Conservation (phyloP, 2,888 invertebrate species). For the Rhagium mordax region DNA sequence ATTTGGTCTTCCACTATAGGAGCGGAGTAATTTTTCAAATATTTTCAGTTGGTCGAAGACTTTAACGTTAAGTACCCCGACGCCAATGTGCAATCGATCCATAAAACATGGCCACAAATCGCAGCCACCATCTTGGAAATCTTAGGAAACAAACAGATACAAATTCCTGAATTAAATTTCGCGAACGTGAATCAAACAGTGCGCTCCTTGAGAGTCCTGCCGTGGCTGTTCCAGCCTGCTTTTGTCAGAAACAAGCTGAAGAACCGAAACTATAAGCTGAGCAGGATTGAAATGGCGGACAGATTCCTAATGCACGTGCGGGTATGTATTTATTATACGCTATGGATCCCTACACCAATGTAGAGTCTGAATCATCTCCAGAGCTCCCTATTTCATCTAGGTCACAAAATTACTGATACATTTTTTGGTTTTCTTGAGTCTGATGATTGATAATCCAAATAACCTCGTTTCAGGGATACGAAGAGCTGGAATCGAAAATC, state of each 20-base stretch:
- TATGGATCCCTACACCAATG: too few relatives aligned
- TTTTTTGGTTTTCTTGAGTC: too few relatives aligned
- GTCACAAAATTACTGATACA: too few relatives aligned
- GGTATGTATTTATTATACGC: constrained; percentile 32
- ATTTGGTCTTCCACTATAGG: background rate
- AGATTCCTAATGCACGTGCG: constrained; percentile 35
- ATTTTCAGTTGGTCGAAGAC: constrained; percentile 37
- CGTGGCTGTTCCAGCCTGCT: constrained; percentile 33
- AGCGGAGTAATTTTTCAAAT: background rate
- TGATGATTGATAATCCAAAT: too few relatives aligned
- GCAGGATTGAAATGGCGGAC: constrained; percentile 32
- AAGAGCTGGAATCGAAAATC: constrained; percentile 28
- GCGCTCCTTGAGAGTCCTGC: constrained; percentile 28
- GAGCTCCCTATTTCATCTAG: too few relatives aligned
- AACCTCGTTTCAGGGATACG: constrained; percentile 17
- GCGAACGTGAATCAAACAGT: constrained; percentile 10
- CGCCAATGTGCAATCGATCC: constrained; percentile 18
- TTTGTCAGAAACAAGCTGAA: constrained; percentile 13
- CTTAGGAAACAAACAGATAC: constrained; percentile 28
- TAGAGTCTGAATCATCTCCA: too few relatives aligned
- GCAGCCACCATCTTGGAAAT: constrained; percentile 30
- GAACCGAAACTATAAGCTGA: constrained; percentile 30
- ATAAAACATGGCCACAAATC: constrained; percentile 33
- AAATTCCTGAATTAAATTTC: constrained; percentile 24
- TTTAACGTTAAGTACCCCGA: constrained; percentile 30